These are phyloP conservation scores for Melitaea athalia DNA, from an alignment of 2,888 invertebrate genomes.

Conservation along the genomic window DNA sequence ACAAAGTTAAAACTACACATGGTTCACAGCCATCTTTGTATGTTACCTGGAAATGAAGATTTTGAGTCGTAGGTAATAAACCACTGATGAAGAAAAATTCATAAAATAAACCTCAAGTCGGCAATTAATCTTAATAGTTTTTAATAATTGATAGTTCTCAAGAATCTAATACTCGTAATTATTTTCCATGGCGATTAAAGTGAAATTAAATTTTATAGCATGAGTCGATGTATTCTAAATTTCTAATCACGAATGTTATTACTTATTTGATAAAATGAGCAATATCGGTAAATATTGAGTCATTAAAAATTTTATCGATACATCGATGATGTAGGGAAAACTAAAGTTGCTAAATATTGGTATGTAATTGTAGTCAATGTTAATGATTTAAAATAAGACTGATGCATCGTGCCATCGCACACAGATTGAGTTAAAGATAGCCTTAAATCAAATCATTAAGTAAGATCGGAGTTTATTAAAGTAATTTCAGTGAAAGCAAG, in stretches of 20 bases:
- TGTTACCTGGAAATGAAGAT: constrained; percentile 50
- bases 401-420: constrained; percentile 14
- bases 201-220: neutral
- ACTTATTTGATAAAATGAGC: neutral
- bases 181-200: neutral
- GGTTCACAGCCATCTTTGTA: constrained; percentile 56
- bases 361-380: neutral
- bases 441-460: constrained; percentile 18
- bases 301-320: neutral
- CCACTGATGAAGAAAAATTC: constrained; percentile 16
- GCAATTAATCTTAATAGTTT: constrained; percentile 1
- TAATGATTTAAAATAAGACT: neutral
- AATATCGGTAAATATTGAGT: neutral
- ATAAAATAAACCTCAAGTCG: neutral
- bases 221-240: too few species aligned
- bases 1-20: constrained; percentile 60
- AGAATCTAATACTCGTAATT: neutral
- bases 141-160: neutral
- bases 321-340: neutral
- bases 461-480: constrained; percentile 28
- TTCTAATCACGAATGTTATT: neutral
- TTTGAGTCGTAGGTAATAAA: constrained; percentile 17
- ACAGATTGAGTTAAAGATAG: constrained; percentile 27
- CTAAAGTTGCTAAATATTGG: neutral
- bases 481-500: constrained; percentile 35